phyloP scores from a whole-genome alignment of 2,797 vertebrate species.

The Morelia viridis region DNA sequence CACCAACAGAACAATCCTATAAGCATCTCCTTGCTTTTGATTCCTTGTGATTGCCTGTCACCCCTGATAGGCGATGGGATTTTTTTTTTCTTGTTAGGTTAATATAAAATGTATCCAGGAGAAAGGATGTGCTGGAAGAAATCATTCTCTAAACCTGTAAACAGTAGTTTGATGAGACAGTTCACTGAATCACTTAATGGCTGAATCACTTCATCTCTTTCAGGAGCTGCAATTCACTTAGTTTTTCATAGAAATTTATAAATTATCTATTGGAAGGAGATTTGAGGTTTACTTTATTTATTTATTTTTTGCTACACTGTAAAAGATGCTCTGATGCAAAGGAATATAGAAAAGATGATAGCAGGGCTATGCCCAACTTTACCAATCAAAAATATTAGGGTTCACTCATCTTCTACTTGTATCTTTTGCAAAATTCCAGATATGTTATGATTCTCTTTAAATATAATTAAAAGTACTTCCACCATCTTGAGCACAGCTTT shows the following conservation, averaged over 20 bases:
- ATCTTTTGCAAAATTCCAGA: not conserved
- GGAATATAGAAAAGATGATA: not conserved
- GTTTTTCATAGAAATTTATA: constrained; percentile 24
- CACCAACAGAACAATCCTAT: not conserved
- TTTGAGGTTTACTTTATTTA: not conserved
- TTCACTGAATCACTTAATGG: constrained; percentile 28
- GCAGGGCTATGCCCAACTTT: not conserved
- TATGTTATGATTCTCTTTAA: not conserved
- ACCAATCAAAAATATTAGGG: not conserved
- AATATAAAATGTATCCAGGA: constrained; percentile 15
- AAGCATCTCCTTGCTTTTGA: constrained; percentile 5
- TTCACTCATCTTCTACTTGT: not conserved
- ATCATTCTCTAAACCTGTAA: constrained; percentile 10
- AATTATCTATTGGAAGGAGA: not conserved
- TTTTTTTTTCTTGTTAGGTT: not conserved
- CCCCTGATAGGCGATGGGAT: not conserved
- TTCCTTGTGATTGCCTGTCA: constrained; percentile 10
- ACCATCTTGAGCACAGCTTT: not conserved
- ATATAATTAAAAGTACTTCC: not conserved
- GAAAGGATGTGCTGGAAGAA: not conserved
- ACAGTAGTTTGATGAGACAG: constrained; percentile 15
- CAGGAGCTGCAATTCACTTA: constrained; percentile 3
- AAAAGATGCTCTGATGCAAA: not conserved
- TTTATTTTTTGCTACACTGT: not conserved
- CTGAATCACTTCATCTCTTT: constrained; percentile 24